Conservation (phyloP, 2,113 vertebrate species). For the Larimichthys polyactis region DNA sequence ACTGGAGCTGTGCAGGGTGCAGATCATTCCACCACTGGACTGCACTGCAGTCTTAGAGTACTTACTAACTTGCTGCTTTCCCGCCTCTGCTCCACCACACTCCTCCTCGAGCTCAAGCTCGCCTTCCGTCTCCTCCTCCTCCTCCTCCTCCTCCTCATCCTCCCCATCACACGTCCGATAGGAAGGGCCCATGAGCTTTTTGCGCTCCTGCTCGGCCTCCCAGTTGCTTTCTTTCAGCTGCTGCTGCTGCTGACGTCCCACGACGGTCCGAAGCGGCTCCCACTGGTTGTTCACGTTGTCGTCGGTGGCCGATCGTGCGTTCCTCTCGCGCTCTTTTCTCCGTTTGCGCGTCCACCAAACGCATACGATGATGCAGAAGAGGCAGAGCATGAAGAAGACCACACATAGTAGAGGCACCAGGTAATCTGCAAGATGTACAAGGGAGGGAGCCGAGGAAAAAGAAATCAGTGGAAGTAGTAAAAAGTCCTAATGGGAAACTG, state of each 20-base stretch:
- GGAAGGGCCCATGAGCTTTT: constrained; percentile 92
- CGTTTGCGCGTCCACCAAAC: constrained; percentile 97
- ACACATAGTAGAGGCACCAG: constrained; percentile 90
- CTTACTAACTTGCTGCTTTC: constrained; percentile 89
- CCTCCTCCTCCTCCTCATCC: constrained; percentile 83
- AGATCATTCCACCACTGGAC: constrained; percentile 86
- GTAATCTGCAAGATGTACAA: constrained; percentile 83
- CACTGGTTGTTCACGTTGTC: constrained; percentile 95
- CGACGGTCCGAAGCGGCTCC: constrained; percentile 91
- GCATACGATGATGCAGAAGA: constrained; percentile 91
- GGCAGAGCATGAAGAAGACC: constrained; percentile 90
- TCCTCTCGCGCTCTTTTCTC: constrained; percentile 95
- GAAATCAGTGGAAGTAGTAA: background rate
- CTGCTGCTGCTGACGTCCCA: constrained; percentile 83
- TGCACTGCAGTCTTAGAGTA: constrained; percentile 87
- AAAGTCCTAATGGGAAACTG: background rate
- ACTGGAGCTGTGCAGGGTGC: constrained; percentile 83
- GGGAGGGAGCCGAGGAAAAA: too few species aligned
- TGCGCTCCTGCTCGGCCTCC: constrained; percentile 91
- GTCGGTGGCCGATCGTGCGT: constrained; percentile 79
- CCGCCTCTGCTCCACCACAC: constrained; percentile 83
- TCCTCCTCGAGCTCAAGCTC: constrained; percentile 80
- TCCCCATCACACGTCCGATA: constrained; percentile 87
- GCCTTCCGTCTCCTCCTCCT: constrained; percentile 81
- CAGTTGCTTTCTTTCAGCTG: constrained; percentile 86